Percentiles rank a stretch among this genome's conserved stretches.
phyloP scores from a whole-genome alignment of 1,140 invertebrate genomes.

The Trichogramma pretiosum region DNA sequence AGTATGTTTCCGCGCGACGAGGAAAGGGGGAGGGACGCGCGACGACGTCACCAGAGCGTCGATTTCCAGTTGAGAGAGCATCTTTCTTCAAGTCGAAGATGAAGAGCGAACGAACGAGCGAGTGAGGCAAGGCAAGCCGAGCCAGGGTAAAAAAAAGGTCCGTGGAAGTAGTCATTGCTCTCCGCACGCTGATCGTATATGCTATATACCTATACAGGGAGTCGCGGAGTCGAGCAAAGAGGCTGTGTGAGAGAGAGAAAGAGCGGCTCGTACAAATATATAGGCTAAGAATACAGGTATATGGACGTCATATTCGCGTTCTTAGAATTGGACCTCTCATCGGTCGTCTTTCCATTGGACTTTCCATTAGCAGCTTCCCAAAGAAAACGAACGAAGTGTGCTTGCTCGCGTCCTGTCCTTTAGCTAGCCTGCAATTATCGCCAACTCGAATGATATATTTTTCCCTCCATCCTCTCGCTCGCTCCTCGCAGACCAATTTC shows the following conservation, averaged over 20 bases:
- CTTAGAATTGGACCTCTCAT: conserved; percentile 10
- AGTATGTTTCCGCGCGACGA: not conserved
- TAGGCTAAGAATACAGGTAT: too few species aligned
- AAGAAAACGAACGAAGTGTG: not conserved
- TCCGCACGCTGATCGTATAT: too few species aligned
- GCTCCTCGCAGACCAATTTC: conserved; percentile 15
- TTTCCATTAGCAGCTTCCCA: conserved; percentile 8
- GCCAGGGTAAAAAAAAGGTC: conserved; percentile 3
- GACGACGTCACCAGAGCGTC: too few species aligned
- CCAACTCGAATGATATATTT: conserved; percentile 11
- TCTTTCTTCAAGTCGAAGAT: not conserved
- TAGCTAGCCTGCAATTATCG: conserved; percentile 12
- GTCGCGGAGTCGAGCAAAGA: too few species aligned
- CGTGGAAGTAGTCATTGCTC: not conserved
- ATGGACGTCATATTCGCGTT: conserved; percentile 13
- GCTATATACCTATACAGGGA: too few species aligned
- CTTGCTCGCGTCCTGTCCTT: not conserved
- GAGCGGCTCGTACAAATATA: too few species aligned
- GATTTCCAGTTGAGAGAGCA: too few species aligned
- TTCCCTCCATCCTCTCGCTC: conserved; percentile 2
- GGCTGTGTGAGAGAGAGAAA: conserved; percentile 5
- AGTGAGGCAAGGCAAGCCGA: too few species aligned
- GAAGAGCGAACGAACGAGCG: too few species aligned
- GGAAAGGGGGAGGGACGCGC: not conserved
- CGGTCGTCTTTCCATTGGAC: not conserved